These are phyloP conservation scores for Oreochromis spilurus DNA, from an alignment of 2,113 vertebrate species.

Conservation along the genomic window DNA sequence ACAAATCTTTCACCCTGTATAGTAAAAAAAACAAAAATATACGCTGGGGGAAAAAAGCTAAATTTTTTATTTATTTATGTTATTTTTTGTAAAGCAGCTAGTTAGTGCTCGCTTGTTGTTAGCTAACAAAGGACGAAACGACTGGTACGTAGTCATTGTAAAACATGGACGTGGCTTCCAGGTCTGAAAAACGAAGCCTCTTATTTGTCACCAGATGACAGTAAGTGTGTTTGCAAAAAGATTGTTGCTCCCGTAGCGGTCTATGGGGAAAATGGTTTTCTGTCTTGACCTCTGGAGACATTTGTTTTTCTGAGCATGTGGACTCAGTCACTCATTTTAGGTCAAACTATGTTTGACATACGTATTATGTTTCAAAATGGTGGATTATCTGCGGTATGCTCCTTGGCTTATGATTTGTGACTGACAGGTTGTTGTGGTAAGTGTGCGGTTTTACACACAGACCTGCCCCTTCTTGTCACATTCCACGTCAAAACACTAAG, in stretches of 20 bases:
- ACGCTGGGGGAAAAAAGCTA: rapidly evolving
- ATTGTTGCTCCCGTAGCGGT: background rate
- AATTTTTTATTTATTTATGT: background rate
- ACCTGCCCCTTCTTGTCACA: background rate
- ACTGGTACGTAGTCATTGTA: background rate
- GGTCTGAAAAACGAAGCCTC: background rate
- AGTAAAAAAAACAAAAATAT: background rate
- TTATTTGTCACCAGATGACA: background rate
- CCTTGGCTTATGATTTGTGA: background rate
- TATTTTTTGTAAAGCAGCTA: background rate
- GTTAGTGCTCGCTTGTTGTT: background rate
- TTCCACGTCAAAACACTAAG: background rate
- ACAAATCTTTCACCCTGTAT: background rate
- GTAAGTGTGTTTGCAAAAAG: background rate
- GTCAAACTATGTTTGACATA: background rate
- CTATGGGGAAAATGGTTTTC: background rate
- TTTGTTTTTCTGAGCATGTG: background rate
- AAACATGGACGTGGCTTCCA: background rate
- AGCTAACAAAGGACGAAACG: background rate
- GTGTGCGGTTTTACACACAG: background rate
- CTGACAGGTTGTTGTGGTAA: background rate
- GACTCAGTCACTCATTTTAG: background rate
- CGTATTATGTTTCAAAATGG: background rate
- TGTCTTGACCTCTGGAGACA: background rate
- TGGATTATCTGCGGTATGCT: background rate